phyloP scores from a whole-genome alignment of 2,888 invertebrate species.

The Erebia palarica region DNA sequence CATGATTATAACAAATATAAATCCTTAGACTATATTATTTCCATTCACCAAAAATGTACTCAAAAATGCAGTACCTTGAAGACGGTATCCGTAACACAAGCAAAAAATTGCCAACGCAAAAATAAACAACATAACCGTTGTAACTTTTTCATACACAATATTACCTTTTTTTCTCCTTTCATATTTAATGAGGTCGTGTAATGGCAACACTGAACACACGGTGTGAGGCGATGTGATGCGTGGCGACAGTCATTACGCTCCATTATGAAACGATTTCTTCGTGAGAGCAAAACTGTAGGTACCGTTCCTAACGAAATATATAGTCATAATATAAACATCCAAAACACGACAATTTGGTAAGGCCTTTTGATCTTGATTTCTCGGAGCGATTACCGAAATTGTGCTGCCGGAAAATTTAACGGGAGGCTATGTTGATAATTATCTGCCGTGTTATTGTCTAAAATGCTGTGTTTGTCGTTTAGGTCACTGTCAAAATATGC shows the following conservation, averaged over 20 bases:
- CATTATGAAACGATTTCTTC: slow-evolving; percentile 48
- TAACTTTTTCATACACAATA: slow-evolving; percentile 21
- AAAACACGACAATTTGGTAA: slow-evolving; percentile 18
- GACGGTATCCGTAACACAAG: slow-evolving; percentile 12
- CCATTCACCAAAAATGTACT: neutral
- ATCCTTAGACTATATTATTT: neutral
- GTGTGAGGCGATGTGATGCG: slow-evolving; percentile 41
- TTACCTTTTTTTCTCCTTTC: slow-evolving; percentile 18
- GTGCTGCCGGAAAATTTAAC: slow-evolving; percentile 8
- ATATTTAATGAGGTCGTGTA: slow-evolving; percentile 20
- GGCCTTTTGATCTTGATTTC: slow-evolving; percentile 21
- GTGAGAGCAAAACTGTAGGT: slow-evolving; percentile 40
- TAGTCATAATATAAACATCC: slow-evolving; percentile 32
- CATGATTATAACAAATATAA: neutral
- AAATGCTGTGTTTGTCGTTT: neutral
- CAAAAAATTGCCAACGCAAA: slow-evolving; percentile 10
- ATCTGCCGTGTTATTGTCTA: slow-evolving; percentile 1
- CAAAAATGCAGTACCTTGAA: neutral
- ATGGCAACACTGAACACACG: slow-evolving; percentile 26
- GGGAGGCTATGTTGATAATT: slow-evolving; percentile 13
- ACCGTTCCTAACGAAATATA: slow-evolving; percentile 28
- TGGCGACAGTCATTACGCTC: slow-evolving; percentile 49
- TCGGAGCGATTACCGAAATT: slow-evolving; percentile 10
- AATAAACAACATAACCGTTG: slow-evolving; percentile 21
- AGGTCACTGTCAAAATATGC: neutral